Conservation (phyloP, 1,140 invertebrate species). For the Trichonephila inaurata region DNA sequence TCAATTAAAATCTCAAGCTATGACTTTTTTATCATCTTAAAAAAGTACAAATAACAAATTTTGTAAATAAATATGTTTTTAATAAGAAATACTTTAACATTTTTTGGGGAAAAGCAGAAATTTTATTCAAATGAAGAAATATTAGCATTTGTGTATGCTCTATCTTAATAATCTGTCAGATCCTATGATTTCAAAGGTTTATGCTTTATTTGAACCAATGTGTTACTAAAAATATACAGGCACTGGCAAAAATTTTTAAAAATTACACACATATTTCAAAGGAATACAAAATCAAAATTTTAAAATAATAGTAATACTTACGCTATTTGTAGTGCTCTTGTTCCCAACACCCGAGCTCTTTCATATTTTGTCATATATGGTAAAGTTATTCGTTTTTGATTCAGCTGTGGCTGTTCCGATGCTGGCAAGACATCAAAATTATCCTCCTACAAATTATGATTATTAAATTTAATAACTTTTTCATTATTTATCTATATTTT, state of each 20-base stretch:
- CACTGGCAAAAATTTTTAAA: background rate
- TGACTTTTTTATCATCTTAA: too few relatives aligned
- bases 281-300: background rate
- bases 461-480: background rate
- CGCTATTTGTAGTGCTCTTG: constrained; percentile 98
- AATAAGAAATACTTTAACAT: too few relatives aligned
- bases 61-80: too few relatives aligned
- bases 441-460: constrained; percentile 52
- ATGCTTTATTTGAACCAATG: background rate
- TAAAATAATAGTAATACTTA: constrained; percentile 78
- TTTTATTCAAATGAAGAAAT: too few relatives aligned
- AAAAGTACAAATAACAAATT: too few relatives aligned
- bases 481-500: background rate
- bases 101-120: too few relatives aligned
- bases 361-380: constrained; percentile 99
- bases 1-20: too few relatives aligned
- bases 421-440: constrained; percentile 77
- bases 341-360: constrained; percentile 95
- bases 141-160: too few relatives aligned
- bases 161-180: background rate
- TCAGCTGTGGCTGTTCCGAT: constrained; percentile 61
- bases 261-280: background rate
- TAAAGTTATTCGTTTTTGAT: constrained; percentile 81
- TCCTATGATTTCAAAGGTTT: background rate
- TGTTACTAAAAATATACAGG: background rate